These are phyloP conservation scores for Bedellia somnulentella DNA, from an alignment of 2,888 invertebrate genomes.

Conservation along the genomic window DNA sequence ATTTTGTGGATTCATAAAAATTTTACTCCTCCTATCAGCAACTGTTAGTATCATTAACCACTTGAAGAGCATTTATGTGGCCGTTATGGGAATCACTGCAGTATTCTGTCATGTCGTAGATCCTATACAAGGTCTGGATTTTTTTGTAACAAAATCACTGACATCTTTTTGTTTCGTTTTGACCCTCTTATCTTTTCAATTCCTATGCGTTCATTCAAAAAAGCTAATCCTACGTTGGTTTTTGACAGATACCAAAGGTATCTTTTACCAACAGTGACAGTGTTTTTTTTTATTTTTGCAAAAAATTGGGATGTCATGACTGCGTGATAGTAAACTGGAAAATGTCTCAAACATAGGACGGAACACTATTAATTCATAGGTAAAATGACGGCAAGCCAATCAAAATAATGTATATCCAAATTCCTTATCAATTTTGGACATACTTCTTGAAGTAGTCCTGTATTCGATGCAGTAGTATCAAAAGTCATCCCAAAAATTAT, in stretches of 20 bases:
- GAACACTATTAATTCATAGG: background rate
- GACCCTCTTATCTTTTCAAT: background rate
- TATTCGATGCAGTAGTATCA: slow-evolving; percentile 4
- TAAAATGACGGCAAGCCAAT: background rate
- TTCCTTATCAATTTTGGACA: too few relatives aligned
- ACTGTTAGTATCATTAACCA: background rate
- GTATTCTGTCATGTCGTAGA: too few relatives aligned
- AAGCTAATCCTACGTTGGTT: background rate
- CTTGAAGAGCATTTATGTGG: slow-evolving; percentile 1
- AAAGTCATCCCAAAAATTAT: background rate
- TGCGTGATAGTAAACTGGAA: background rate
- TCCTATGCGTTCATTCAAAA: slow-evolving; percentile 2
- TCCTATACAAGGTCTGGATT: background rate
- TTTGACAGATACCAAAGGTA: slow-evolving; percentile 1
- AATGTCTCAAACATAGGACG: background rate
- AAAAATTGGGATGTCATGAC: background rate
- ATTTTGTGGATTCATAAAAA: background rate
- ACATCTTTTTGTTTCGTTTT: background rate
- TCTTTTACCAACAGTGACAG: background rate
- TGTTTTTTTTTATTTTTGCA: background rate
- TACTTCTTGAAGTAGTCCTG: slow-evolving; percentile 1
- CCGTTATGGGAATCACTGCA: too few relatives aligned
- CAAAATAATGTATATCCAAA: background rate
- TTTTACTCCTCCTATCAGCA: background rate
- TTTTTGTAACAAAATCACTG: background rate